Evolutionary conservation across 2,888 invertebrate species (phyloP), one percentile per base, ranked within the genome.

Genomic region (Odontomyia ornata): DNA sequence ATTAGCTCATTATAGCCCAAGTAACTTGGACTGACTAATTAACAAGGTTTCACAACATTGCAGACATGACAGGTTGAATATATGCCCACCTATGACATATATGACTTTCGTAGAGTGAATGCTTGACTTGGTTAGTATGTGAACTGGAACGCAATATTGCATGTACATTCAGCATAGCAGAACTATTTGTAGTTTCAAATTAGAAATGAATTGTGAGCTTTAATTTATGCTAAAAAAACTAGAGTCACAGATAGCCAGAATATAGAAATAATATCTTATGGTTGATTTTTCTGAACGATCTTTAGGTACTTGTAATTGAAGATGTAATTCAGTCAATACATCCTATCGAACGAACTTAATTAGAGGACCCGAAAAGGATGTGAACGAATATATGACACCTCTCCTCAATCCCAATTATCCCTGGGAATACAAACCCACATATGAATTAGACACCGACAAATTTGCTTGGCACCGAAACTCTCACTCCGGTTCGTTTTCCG

Each of bases 1-100:
- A 86, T 86, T 86, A 86, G 84, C 83, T 82, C 84, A 85, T 86
- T 86, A 86, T 84, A 83, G 84, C 83, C 83, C 82, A 80, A 80
- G 77, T 75, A 79, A 79, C 78, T 78, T 77, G 71, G 73, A 77
- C 78, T 79, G 77, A 77, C 79, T 79, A 79, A 79, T 79, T 79
- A 79, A 79, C 79, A 77, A 76, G 77, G 47, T 52, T 64, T 46
- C 75, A 23, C 47, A 43, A 47, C 64, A 73, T 56, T 52, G 18
- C 25, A 60, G 18, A 73, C 57, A 60, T 43, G 57, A 52, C 18
- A 52, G 52, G n/a, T n/a, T 52, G 52, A 52, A 13, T 52, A 52
- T 52, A 52, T 52, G 18, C 18, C 3, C 52, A 52, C 52, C n/a
- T 18, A 52, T 52, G 52, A 52, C 18, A 18, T 52, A 15, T 18